Percentiles rank a stretch among this genome's conserved stretches.
phyloP scores from a whole-genome alignment of 2,888 invertebrate species.

The Chalcosyrphus nemorum region DNA sequence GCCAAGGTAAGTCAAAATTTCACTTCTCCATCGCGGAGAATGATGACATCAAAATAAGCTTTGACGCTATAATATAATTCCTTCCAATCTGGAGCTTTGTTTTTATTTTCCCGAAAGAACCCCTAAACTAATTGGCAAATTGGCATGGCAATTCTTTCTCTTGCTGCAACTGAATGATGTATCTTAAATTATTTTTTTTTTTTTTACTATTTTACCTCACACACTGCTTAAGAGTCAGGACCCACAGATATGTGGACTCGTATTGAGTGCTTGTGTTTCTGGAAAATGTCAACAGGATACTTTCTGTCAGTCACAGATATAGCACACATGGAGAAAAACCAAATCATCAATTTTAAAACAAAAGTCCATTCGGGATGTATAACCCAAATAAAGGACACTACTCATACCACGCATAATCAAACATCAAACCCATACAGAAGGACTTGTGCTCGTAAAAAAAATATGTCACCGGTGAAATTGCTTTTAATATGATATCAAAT shows the following conservation, averaged over 20 bases:
- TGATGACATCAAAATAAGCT: constrained; percentile 17
- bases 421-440: neutral
- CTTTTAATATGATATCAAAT: constrained; percentile 39
- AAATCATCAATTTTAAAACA: neutral
- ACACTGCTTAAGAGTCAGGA: neutral
- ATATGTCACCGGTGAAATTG: neutral
- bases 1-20: constrained; percentile 57
- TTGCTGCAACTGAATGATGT: neutral
- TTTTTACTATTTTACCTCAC: neutral
- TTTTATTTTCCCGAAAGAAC: neutral
- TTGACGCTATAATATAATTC: constrained; percentile 31
- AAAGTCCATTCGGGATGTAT: neutral
- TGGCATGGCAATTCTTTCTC: constrained; percentile 30
- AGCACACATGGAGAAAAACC: neutral
- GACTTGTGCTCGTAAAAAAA: neutral
- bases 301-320: neutral
- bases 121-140: constrained; percentile 18
- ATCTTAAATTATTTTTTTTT: neutral
- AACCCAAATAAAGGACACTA: neutral
- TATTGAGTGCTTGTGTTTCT: neutral
- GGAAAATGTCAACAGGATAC: neutral
- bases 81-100: constrained; percentile 9
- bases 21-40: constrained; percentile 2
- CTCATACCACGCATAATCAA: neutral
- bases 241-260: neutral